phyloP scores from a whole-genome alignment of 2,113 vertebrate genomes.

The Dicerorhinus sumatrensis region DNA sequence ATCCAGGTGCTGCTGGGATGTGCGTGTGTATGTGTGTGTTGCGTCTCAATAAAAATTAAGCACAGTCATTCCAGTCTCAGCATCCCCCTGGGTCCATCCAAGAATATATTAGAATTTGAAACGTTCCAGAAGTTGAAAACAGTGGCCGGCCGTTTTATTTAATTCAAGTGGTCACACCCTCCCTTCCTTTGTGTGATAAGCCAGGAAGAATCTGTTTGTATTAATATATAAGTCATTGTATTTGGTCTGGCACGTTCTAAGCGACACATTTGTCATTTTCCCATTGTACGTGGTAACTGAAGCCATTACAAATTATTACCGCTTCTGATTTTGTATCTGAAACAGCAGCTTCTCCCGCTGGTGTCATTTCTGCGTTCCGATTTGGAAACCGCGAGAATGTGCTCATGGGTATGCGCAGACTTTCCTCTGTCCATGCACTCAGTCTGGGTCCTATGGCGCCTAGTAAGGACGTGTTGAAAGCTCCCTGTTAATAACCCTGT shows the following conservation, averaged over 20 bases:
- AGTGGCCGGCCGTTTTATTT: conserved; percentile 24
- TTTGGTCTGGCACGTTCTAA: conserved; percentile 61
- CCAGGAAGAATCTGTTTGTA: not conserved
- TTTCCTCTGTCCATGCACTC: not conserved
- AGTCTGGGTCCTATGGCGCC: not conserved
- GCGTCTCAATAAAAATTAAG: conserved; percentile 79
- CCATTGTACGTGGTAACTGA: not conserved
- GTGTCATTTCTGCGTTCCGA: not conserved
- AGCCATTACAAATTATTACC: conserved; percentile 24
- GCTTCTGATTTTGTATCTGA: conserved; percentile 12
- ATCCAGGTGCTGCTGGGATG: not conserved
- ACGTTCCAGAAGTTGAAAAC: conserved; percentile 58
- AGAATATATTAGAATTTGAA: conserved; percentile 71
- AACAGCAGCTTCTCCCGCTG: not conserved
- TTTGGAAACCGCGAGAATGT: not conserved
- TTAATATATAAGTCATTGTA: conserved; percentile 28
- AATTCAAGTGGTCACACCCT: conserved; percentile 1
- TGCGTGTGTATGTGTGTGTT: not conserved
- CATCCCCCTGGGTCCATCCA: conserved; percentile 68
- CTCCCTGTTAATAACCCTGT: conserved; percentile 24
- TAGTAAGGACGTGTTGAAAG: not conserved
- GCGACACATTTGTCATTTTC: conserved; percentile 59
- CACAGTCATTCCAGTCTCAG: conserved; percentile 73
- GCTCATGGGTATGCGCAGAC: not conserved
- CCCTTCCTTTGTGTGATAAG: not conserved